Evolutionary conservation across 1,140 invertebrate genomes (phyloP).

Genomic region (Cydia pomonella): DNA sequence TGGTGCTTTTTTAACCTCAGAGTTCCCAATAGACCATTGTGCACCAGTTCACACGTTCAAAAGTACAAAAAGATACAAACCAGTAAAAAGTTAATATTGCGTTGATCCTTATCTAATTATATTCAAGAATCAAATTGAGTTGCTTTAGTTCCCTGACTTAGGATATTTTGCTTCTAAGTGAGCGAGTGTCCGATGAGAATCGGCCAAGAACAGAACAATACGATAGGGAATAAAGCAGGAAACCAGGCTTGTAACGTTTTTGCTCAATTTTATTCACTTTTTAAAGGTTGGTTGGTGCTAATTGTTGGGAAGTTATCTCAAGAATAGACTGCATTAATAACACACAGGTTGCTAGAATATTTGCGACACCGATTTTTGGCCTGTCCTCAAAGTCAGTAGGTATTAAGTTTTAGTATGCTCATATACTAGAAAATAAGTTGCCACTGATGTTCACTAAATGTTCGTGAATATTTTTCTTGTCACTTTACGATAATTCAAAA

Average conservation of each 20-base stretch:
- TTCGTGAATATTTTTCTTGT: too few species aligned
- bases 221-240: slow-evolving; percentile 18
- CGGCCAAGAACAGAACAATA: slow-evolving; percentile 22
- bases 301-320: not conserved
- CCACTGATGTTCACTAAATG: too few species aligned
- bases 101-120: not conserved
- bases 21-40: slow-evolving; percentile 19
- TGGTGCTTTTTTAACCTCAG: slow-evolving; percentile 15
- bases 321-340: not conserved
- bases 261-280: slow-evolving; percentile 9
- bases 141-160: not conserved
- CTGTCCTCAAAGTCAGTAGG: not conserved
- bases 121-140: not conserved
- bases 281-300: slow-evolving; percentile 13
- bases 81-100: not conserved
- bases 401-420: not conserved
- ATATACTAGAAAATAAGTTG: too few species aligned
- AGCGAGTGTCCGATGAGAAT: slow-evolving; percentile 17
- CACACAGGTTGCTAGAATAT: not conserved
- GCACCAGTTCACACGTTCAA: not conserved
- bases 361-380: too few species aligned
- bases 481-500: too few species aligned
- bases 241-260: slow-evolving; percentile 10
- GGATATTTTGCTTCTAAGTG: not conserved
- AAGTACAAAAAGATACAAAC: not conserved